Conservation (phyloP, 2,888 invertebrate species). For the Lycia hirtaria region DNA sequence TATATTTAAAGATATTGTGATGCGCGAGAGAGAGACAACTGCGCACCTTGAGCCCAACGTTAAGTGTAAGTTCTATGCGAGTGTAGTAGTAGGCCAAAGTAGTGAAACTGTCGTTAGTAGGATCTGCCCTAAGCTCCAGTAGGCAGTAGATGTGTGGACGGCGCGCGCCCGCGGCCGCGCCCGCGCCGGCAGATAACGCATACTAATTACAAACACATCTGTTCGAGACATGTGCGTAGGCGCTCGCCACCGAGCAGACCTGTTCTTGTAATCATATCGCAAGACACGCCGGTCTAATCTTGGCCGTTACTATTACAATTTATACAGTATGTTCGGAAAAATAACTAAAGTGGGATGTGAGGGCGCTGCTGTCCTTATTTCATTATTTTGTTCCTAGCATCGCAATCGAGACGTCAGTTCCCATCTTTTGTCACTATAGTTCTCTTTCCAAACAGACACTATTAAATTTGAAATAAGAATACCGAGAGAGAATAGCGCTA, state of each 20-base stretch:
- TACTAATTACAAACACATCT: constrained; percentile 41
- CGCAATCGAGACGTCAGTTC: no score
- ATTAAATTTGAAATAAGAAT: no score
- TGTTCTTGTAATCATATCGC: constrained; percentile 37
- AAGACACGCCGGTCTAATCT: background rate
- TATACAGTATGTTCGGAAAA: no score
- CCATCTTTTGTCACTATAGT: no score
- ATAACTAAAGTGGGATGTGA: no score
- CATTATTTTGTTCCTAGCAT: no score
- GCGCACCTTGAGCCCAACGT: background rate
- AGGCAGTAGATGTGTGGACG: no score
- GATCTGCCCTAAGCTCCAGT: background rate
- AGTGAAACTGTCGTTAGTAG: background rate
- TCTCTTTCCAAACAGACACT: no score
- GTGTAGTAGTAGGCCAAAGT: background rate
- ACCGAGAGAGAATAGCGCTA: no score
- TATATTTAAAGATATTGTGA: no score
- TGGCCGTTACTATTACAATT: background rate
- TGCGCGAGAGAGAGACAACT: no score
- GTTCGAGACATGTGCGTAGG: constrained; percentile 31
- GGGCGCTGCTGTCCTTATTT: no score
- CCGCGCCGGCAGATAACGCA: constrained; percentile 28
- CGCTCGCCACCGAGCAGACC: constrained; percentile 3
- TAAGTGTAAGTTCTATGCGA: background rate
- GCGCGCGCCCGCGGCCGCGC: background rate